Evolutionary conservation across 1,140 invertebrate species (phyloP), one percentile per base, ranked within the genome.

Genomic region (Acyrthosiphon pisum): DNA sequence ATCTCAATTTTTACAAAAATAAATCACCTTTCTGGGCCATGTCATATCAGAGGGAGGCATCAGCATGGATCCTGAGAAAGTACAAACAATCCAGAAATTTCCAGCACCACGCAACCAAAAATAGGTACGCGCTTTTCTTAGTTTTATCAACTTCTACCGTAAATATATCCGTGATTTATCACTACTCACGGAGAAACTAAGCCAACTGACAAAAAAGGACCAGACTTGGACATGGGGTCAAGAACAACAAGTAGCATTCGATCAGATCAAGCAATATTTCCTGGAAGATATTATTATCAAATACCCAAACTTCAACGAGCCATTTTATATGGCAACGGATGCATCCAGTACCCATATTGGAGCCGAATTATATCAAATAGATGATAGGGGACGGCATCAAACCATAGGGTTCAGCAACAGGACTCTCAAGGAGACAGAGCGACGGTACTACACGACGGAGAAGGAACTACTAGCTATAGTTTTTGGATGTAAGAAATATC

Each of bases 261-360:
- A 89, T 2, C 0, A 53, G 6, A 50, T 50, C 8, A 89, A 68
- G 6, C 37, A 53, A 8, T 0, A 0, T 2, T 89, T 89, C 22
- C 20, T 89, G 18, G 48, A 89, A 6, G 48, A 89, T 8, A n/a
- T 89, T 6, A 37, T 89, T 6, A n/a, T 89, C 4, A 94, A 95
- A 92, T 94, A 94, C 48, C 94, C 94, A 11, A 11, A 93, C 9
- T 93, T 68, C 30, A 2, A 18, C 0, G 0, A 53, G 87, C 26
- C 26, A 11, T 93, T 93, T 44, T 44, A 35, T 30, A 3, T 93
- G 20, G n/a, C 83, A 0, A 93, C 92, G 0, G 92, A 93, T n/a
- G 92, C 92, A 0, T 76, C 87, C 1, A 6, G 1, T 2, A 50
- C 48, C 0, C 26, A 46, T 2, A 8, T 89, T 1, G 87, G 48